Evolutionary conservation across 1,140 invertebrate species (phyloP), one percentile per base, ranked within the genome.

Genomic region (Neodiprion fabricii): DNA sequence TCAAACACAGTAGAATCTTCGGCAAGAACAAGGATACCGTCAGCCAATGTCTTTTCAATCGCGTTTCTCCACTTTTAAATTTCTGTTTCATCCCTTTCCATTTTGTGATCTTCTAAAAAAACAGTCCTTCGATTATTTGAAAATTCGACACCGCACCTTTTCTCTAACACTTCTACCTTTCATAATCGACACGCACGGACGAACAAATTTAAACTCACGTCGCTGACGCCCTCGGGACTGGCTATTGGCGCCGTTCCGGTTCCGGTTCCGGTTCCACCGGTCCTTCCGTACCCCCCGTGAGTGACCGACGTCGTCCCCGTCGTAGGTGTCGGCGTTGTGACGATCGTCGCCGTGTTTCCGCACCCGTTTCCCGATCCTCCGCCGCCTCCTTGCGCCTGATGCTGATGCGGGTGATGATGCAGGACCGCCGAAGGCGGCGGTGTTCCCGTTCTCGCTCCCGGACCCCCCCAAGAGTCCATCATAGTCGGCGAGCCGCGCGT

Each of bases 401-500:
- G 85, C 77, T 40, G 85, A 83, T 61, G 84, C 84, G 72, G 82
- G 84, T 72, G 83, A 84, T 40, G 83, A 85, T 77, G 85, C 83
- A 23, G 83, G 82, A 75, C 84, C 85, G 47, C 85, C 17, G 85
- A 79, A 7, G 84, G 83, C 48, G 87, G 83, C 48, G 84, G 83
- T 65, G 83, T 83, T 49, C 81, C 83, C 67, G 80, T 84, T 75
- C 82, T 85, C 66, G 28, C 28, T 40, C 83, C 83, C 67, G 84
- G 80, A 68, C 84, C 84, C 86, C 84, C 84, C 86, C 86, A 88
- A 71, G 85, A 88, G 72, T 88, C 85, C 79, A 87, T 79, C 85
- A 86, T 86, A 21, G 88, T 89, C 21, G 89, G 87, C 9, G 89
- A 90, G 76, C 87, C 89, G 79, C 89, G 89, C 83, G 90, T 91